Base-by-base conservation (phyloP, 2,888 invertebrate species). In the Ditula angustiorana region DNA sequence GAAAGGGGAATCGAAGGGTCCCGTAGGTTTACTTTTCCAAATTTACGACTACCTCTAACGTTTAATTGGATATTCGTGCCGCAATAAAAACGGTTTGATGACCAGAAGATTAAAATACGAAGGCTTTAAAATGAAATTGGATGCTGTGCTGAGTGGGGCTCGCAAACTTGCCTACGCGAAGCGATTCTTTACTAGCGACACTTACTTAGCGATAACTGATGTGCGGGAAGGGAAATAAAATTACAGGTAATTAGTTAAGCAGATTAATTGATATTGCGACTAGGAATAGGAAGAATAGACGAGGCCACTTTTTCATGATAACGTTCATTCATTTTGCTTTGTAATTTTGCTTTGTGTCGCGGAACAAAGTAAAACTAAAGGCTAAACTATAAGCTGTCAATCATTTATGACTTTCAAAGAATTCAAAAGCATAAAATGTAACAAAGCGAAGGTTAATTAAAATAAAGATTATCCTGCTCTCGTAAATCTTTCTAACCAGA, bases 11-110 rank as follows among this genome's bases (percentile, higher is more conserved):
- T 87, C 83, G 88, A 85, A 85, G 82, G 85, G 84, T 76, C 77
- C 81, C 75, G 78, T 79, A 85, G 81, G 87, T 86, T 87, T 82
- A 82, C 86, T 77, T 83, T 84, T 82, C 84, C 75, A 83, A 89
- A 90, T 90, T 90, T 89, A 90, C 88, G 88, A 85, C 82, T 79
- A 80, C 81, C 81, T 84, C 83, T 81, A 84, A 80, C 82, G 78
- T 88, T 88, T 90, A 90, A 90, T 90, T 90, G 89, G 84, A 84
- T 83, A 80, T 86, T 86, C 83, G 86, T 85, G 85, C 82, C 79
- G 86, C 83, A 85, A 88, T 90, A 90, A 89, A 90, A 89, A 81
- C 76, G 79, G 78, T 80, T 83, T 86, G 87, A 89, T 87, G 86
- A 86, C 87, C 79, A 70, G 76, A 79, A 83, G 83, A 88, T 87